Conservation (phyloP, 2,888 invertebrate species). For the Andrena minutula region DNA sequence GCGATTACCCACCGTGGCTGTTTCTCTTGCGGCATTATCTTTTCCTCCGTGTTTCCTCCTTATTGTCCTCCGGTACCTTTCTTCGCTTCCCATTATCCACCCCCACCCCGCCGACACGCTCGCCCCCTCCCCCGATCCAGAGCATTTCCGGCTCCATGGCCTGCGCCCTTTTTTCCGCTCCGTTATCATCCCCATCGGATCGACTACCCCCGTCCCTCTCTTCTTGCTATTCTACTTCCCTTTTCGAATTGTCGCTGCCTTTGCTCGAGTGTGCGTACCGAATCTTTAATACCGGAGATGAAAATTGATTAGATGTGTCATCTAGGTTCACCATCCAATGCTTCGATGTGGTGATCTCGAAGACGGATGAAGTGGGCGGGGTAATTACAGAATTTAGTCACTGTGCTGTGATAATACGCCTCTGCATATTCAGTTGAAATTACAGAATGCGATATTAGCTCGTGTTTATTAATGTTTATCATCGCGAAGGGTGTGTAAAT, state of each 20-base stretch:
- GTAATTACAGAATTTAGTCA: too few relatives aligned
- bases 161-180: background rate
- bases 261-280: background rate
- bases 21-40: conserved; percentile 35
- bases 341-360: too few relatives aligned
- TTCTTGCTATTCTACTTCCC: background rate
- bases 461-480: too few relatives aligned
- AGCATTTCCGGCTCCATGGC: conserved; percentile 23
- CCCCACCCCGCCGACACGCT: background rate
- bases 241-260: background rate
- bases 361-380: too few relatives aligned
- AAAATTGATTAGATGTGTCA: too few relatives aligned
- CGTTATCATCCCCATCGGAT: conserved; percentile 38
- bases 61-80: conserved; percentile 32
- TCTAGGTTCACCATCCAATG: too few relatives aligned
- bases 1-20: conserved; percentile 13
- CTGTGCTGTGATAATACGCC: too few relatives aligned
- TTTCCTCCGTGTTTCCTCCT: conserved; percentile 36
- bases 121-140: conserved; percentile 11
- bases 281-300: too few relatives aligned
- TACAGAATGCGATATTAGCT: too few relatives aligned
- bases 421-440: too few relatives aligned
- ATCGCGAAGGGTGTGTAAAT: too few relatives aligned
- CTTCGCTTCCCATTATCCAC: conserved; percentile 28
- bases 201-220: background rate